A percentile compares a stretch with the other conserved stretches of the same genome.
phyloP scores from a whole-genome alignment of 2,113 vertebrate species.

The Anhinga rufa region DNA sequence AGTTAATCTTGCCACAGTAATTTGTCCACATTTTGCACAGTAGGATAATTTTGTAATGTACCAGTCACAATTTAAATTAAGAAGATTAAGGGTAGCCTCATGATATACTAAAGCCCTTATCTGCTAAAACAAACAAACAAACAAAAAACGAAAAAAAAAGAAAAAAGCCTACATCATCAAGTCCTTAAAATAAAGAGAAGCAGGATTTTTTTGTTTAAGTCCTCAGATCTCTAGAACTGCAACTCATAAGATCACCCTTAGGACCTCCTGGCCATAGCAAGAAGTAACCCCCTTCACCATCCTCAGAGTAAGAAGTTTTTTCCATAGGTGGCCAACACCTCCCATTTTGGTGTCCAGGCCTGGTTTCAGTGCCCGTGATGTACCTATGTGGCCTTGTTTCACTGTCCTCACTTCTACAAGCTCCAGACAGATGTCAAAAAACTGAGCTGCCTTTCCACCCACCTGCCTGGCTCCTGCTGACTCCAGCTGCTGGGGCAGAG shows the following conservation, averaged over 20 bases:
- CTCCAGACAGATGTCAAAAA: not conserved
- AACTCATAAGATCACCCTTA: not conserved
- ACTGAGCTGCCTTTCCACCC: not conserved
- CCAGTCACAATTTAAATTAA: not conserved
- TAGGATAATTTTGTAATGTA: not conserved
- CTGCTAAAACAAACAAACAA: not conserved
- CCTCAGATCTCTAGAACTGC: not conserved
- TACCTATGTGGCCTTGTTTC: not conserved
- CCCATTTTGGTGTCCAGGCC: not conserved
- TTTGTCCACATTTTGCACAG: not conserved
- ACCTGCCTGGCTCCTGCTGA: constrained; percentile 83
- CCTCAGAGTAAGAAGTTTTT: not conserved
- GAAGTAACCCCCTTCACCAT: not conserved
- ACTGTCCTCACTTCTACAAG: not conserved
- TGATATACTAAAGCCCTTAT: not conserved
- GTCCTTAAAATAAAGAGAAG: not conserved
- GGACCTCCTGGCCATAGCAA: not conserved
- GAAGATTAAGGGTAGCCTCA: not conserved
- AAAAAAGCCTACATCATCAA: not conserved
- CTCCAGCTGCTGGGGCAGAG: constrained; percentile 91
- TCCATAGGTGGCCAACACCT: not conserved
- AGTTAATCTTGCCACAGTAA: not conserved
- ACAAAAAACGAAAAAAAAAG: not conserved
- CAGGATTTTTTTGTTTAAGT: not conserved
- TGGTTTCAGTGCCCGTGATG: accelerated